Base-by-base conservation (phyloP, 1,140 invertebrate genomes). In the Trichoplusia ni region DNA sequence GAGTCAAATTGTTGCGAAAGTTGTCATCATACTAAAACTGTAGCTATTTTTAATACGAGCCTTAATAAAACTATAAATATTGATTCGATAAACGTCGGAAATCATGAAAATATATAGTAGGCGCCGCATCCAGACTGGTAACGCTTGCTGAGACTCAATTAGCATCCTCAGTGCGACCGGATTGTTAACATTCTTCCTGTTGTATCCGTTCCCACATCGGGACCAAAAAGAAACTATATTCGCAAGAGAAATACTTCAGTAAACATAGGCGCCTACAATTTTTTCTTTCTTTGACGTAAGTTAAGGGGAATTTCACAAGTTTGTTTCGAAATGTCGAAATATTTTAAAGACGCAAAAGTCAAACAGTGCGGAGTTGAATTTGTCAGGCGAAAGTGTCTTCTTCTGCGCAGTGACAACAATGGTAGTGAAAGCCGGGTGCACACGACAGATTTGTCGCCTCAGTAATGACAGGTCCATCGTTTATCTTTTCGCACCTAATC, bases 121-220 rank as follows among this genome's bases (percentile, higher is more conserved):
- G 71, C 49, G 68, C 61, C 64, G 38, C 47, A 44, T 51, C 59
- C 71, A 73, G 70, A 69, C 74, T 58, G 60, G 73, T 70, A 72
- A 76, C 58, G 74, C 63, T 67, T 74, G 67, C 64, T 27, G 67
- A 73, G 70, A 73, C 68, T 74, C 81, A 83, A 80, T 85, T 83
- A 85, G 77, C 77, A 82, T 82, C 75, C 69, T 77, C 68, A 66
- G 60, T 71, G 65, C 71, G 76, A 83, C 82, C 71, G 75, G 82
- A 80, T 75, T 78, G 67, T 74, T 64, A 59, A 63, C 80, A 84
- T 86, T 84, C 75, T 81, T 75, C 75, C 72, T 64, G 40, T 58
- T 67, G 65, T 73, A 76, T 81, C 72, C 79, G 71, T 73, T 81
- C 67, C 53, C 64, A 76, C 68, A 77, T 72, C 62, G 60, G 67